phyloP scores from a whole-genome alignment of 92 coral and sea anemone genomes.

The Palythoa heliodiscus region DNA sequence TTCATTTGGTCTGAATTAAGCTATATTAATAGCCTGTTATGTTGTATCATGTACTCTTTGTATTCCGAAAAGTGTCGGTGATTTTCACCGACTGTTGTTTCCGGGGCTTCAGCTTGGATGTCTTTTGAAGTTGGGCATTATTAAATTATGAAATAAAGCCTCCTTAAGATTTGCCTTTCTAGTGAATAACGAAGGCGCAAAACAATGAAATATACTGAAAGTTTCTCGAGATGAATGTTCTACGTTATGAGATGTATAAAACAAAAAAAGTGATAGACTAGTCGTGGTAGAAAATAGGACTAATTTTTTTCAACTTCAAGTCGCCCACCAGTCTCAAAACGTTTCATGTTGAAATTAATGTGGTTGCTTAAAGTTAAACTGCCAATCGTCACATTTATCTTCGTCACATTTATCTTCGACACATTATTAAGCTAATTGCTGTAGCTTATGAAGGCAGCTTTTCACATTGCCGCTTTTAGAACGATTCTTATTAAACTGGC shows the following conservation, averaged over 20 bases:
- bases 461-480: slow-evolving; percentile 2
- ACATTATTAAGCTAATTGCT: slow-evolving; percentile 29
- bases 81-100: neutral
- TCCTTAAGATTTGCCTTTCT: neutral
- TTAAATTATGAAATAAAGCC: neutral
- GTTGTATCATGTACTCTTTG: neutral
- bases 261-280: neutral
- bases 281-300: neutral
- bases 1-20: slow-evolving; percentile 36
- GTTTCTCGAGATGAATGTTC: neutral
- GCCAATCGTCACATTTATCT: slow-evolving; percentile 28
- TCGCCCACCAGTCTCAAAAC: slow-evolving; percentile 25
- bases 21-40: slow-evolving; percentile 13
- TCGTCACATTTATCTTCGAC: slow-evolving; percentile 23
- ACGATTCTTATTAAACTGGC: neutral
- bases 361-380: slow-evolving; percentile 16
- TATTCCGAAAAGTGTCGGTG: neutral
- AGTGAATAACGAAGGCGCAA: neutral
- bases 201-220: neutral
- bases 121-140: neutral
- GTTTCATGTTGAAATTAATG: neutral
- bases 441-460: neutral
- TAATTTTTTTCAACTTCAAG: neutral
- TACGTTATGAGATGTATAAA: neutral
- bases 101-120: neutral